Evolutionary conservation across 1,140 invertebrate genomes (phyloP), one percentile per base, ranked within the genome.

Genomic region (Bombus superbus): DNA sequence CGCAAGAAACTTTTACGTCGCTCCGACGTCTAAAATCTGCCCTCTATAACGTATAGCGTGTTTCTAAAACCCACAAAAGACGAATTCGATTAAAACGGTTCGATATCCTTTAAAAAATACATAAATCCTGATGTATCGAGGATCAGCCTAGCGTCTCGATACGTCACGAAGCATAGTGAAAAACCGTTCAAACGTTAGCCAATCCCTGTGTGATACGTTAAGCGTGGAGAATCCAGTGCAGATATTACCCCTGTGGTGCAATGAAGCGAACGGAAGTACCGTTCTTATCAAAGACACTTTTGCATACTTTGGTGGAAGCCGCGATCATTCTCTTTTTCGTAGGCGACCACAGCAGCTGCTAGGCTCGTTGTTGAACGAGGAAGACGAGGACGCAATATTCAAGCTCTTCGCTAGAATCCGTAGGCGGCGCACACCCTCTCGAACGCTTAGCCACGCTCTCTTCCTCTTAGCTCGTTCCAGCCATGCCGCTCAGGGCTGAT

Each of bases 401-500:
- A 89, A 85, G 47, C 88, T 76, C 86, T 90, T 85, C 85, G 64
- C 62, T 86, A 44, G 83, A 85, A 89, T 82, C 79, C 75, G 83
- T 79, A 64, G 86, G 69, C 83, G 83, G 53, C 72, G 82, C 35
- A 71, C 81, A 79, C 85, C 71, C 89, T 80, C 75, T 64, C 44
- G 44, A 59, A 78, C 82, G 86, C 75, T 84, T 87, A 85, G 75
- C 82, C 75, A 57, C 73, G 57, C 81, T 78, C 81, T 78, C 85
- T 83, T 87, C 79, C 89, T 89, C 89, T 88, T 90, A 88, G 76
- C 88, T 90, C 82, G 86, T 80, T 88, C 86, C 88, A 78, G 57
- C 81, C 81, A 73, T 77, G 69, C 64, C 83, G 89, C 92, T 94
- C 92, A 91, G 69, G 80, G 91, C 92, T 95, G 94, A 95, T 95